Evolutionary conservation across 2,888 invertebrate genomes (phyloP), one percentile per base, ranked within the genome.

Genomic region (Ichneumoninae sp.): DNA sequence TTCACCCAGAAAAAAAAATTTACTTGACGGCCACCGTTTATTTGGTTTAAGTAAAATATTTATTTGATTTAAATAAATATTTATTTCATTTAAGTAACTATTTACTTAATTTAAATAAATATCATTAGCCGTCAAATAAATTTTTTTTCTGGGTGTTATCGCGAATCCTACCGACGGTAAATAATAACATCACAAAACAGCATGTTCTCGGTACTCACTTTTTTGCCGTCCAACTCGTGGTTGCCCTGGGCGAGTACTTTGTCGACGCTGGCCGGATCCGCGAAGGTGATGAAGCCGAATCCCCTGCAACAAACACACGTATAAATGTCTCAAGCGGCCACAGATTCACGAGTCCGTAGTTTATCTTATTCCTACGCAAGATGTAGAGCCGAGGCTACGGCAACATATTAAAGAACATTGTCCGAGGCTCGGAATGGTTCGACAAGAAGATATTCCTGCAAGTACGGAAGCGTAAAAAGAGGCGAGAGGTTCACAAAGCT

Each of bases 251-350:
- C 97, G 96, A 99, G 97, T 94, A 99, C 99, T 96, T 99, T 99
- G 96, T 99, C 99, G 96, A 99, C 99, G 95, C 98, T 97, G 95
- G 97, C 96, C 94, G 99, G 97, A 95, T 99, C 99, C 95, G 97
- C 97, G 95, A 99, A 99, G 94, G 99, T 99, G 95, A 99, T 98
- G 96, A 99, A 99, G 94, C 99, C 99, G 94, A 99, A 99, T 94
- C 99, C 99, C 96, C 99, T 99, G 97, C 88, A 96, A 96, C 91
- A 91, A 79, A 91, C 36, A 88, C n/a, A 83, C 16, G 10, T 62
- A 44, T 54, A 36, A 54, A n/a, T 72, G 77, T 71, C 57, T 76
- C 65, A 72, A 68, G 54, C 22, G 69, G 71, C 76, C 77, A 3
- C 16, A 47, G 36, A 62, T 26, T 40, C 10, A 5, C 54, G 69